Base-by-base conservation (phyloP, 2,888 invertebrate species). In the Brachylomia viminalis region DNA sequence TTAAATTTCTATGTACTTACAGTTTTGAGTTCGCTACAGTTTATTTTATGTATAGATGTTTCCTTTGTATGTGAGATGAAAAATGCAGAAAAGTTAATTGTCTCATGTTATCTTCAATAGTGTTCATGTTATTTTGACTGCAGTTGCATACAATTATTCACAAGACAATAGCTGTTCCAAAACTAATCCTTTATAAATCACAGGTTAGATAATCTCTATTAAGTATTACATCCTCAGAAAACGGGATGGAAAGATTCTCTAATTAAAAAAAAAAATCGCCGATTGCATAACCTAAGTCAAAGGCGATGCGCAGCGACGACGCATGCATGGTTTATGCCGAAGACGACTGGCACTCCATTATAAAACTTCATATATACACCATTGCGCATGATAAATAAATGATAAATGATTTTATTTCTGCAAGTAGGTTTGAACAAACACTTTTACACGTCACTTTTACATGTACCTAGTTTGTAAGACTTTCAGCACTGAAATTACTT, bases 291-390 rank as follows among this genome's bases (percentile, higher is more conserved):
- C 13, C n/a, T n/a, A 33, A 5, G 54, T 54, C n/a, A 64, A n/a
- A n/a, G n/a, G 0, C 6, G 38, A 42, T n/a, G n/a, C 2, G 17
- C 10, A 5, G n/a, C 11, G 0, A 42, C n/a, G 6, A 64, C 6
- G 17, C n/a, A 42, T 27, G n/a, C 45, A 45, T 54, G 52, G 13
- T 38, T 45, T 42, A 76, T 30, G 13, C 17, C 8, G 3, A 20
- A 42, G n/a, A 49, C 17, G 0, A 8, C 17, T 76, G 47, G 38
- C 42, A 47, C n/a, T 76, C 33, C 49, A 59, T 76, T 77, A n/a
- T n/a, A n/a, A n/a, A n/a, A n/a, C n/a, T n/a, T n/a, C 64, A 17
- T 7, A 30, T 7, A 30, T 20, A 49, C n/a, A 58, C 7, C 7
- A 49, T 33, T 52, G 20, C 58, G 77, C 17, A 59, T 38, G 2